These are phyloP conservation scores for Amblyjoppa proteus DNA, from an alignment of 2,888 invertebrate genomes.

Conservation along the genomic window DNA sequence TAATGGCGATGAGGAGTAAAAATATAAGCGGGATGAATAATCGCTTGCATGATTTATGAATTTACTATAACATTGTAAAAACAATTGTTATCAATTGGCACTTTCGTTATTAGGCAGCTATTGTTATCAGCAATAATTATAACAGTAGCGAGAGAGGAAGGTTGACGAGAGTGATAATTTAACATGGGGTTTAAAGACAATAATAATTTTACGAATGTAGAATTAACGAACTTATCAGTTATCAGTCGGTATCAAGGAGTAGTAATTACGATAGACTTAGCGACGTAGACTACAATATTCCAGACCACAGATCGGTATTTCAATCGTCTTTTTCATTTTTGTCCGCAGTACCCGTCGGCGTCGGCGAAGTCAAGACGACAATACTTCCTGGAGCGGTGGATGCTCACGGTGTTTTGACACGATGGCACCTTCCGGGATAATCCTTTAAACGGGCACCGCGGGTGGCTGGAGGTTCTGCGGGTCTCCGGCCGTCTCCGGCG, in stretches of 20 bases:
- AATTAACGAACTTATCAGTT: neutral
- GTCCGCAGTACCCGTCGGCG: constrained; percentile 6
- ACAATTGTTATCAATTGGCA: neutral
- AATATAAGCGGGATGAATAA: neutral
- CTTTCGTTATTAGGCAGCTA: neutral
- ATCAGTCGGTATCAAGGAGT: neutral
- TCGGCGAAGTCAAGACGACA: constrained; percentile 78
- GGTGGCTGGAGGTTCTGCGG: constrained; percentile 63
- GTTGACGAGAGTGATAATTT: neutral
- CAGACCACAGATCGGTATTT: neutral
- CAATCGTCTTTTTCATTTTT: neutral
- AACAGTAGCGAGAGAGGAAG: neutral
- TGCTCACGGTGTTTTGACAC: constrained; percentile 82
- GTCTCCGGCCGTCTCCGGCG: neutral
- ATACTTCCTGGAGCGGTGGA: constrained; percentile 66
- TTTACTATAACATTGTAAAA: constrained; percentile 4
- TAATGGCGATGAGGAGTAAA: constrained; percentile 5
- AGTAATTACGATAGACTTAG: neutral
- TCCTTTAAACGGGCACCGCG: constrained; percentile 82
- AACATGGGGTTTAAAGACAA: neutral
- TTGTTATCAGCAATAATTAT: neutral
- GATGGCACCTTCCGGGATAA: constrained; percentile 81
- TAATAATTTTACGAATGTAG: constrained; percentile 11
- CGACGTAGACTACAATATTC: neutral
- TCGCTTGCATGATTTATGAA: constrained; percentile 50